Evolutionary conservation across 2,113 vertebrate genomes (phyloP).

Genomic region (Tachysurus fulvidraco): DNA sequence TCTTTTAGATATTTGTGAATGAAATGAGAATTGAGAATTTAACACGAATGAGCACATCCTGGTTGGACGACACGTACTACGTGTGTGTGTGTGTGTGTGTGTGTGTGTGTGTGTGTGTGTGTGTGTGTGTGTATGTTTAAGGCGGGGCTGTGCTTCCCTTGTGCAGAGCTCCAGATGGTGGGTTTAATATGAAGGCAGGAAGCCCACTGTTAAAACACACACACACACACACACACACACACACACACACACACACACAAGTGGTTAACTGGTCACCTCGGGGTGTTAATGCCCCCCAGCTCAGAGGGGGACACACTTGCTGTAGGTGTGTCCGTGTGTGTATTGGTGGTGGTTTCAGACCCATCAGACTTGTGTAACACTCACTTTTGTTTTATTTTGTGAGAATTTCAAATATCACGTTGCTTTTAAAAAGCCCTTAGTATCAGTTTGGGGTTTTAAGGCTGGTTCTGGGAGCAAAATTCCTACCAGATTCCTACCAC

Average conservation of each 20-base stretch:
- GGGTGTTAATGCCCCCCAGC: too few relatives aligned
- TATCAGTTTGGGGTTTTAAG: not conserved
- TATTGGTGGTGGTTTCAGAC: not conserved
- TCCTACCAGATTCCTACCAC: not conserved
- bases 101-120: not conserved
- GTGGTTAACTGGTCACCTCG: not conserved
- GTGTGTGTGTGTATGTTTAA: constrained; percentile 8
- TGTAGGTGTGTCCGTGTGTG: not conserved
- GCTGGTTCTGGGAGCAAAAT: not conserved
- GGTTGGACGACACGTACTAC: not conserved
- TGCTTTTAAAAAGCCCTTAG: not conserved
- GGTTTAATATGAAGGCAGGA: not conserved
- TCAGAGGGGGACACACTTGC: too few relatives aligned
- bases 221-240: not conserved
- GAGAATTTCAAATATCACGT: not conserved
- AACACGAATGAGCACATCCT: not conserved
- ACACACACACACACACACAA: not conserved
- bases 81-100: too few relatives aligned
- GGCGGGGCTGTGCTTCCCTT: not conserved
- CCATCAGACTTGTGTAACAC: not conserved
- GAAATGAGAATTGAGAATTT: not conserved
- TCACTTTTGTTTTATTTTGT: not conserved
- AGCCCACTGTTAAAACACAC: not conserved
- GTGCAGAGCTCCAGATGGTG: constrained; percentile 21
- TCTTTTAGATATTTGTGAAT: not conserved